Evolutionary conservation across 2,797 vertebrate species (phyloP).

Genomic region (Fundulus diaphanus): DNA sequence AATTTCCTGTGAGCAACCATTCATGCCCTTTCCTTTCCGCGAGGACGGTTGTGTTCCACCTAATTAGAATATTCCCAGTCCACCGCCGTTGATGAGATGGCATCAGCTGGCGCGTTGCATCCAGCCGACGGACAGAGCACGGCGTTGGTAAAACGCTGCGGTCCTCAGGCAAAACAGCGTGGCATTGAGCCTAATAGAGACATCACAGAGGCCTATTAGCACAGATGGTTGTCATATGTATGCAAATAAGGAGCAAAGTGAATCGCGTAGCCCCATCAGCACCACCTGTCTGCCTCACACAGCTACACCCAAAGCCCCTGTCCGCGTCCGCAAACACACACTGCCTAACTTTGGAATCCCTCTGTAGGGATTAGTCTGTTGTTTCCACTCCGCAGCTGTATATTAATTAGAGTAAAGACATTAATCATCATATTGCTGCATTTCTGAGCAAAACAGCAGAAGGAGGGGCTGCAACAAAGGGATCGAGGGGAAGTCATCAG

Average conservation of each 20-base stretch:
- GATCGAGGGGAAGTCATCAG: slow-evolving; percentile 25
- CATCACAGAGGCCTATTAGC: slow-evolving; percentile 90
- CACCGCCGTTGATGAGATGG: slow-evolving; percentile 36
- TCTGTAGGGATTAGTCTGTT: slow-evolving; percentile 79
- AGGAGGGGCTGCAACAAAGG: slow-evolving; percentile 25
- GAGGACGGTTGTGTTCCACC: slow-evolving; percentile 23
- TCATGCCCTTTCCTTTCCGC: slow-evolving; percentile 1
- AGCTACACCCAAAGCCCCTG: slow-evolving; percentile 47
- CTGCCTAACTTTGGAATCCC: slow-evolving; percentile 77
- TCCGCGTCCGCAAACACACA: slow-evolving; percentile 36
- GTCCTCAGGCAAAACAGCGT: slow-evolving; percentile 64
- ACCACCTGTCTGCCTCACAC: slow-evolving; percentile 92
- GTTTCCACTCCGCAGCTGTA: slow-evolving; percentile 84
- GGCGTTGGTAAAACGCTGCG: slow-evolving; percentile 51
- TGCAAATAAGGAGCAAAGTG: slow-evolving; percentile 98
- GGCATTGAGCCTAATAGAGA: slow-evolving; percentile 90
- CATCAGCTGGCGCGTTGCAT: slow-evolving; percentile 62
- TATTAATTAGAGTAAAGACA: slow-evolving; percentile 90
- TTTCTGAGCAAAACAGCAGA: slow-evolving; percentile 54
- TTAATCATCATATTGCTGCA: slow-evolving; percentile 89
- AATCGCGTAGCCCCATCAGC: slow-evolving; percentile 89
- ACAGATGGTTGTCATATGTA: slow-evolving; percentile 99
- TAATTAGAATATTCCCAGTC: slow-evolving; percentile 28
- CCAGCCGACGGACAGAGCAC: slow-evolving; percentile 49
- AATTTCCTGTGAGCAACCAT: slow-evolving; percentile 1